Evolutionary conservation across 2,797 vertebrate species (phyloP).

Genomic region (Lateolabrax maculatus): DNA sequence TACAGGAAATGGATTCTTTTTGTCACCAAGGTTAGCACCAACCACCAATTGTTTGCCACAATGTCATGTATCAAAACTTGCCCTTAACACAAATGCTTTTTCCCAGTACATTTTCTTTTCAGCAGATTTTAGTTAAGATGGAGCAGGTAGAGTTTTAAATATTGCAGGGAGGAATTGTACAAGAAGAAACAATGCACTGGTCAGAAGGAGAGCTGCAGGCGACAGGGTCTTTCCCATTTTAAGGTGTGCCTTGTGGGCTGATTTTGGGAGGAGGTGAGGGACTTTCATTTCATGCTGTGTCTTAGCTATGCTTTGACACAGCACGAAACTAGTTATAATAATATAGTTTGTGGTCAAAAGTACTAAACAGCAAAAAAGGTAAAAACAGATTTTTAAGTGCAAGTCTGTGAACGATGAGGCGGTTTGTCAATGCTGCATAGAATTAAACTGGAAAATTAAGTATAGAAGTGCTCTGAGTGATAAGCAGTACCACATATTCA

Average conservation of each 20-base stretch:
- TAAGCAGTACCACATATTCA: not conserved
- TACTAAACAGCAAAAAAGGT: not conserved
- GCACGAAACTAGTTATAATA: not conserved
- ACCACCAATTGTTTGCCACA: too few relatives aligned
- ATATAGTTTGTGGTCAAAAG: not conserved
- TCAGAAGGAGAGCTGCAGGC: not conserved
- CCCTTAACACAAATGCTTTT: too few relatives aligned
- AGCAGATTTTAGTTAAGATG: too few relatives aligned
- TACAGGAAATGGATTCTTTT: too few relatives aligned
- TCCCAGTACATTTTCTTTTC: not conserved
- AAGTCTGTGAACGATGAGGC: not conserved
- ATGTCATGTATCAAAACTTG: too few relatives aligned
- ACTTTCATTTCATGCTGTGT: not conserved
- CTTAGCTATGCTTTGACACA: not conserved
- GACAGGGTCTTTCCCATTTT: not conserved
- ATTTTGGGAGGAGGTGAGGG: not conserved
- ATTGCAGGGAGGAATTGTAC: not conserved
- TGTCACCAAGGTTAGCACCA: too few relatives aligned
- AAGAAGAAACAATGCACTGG: not conserved
- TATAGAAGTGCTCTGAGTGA: not conserved
- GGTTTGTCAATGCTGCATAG: too few relatives aligned
- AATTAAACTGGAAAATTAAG: too few relatives aligned
- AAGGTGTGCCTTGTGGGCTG: not conserved
- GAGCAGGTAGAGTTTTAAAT: not conserved
- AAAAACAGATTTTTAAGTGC: not conserved